phyloP scores from a whole-genome alignment of 2,797 vertebrate species.

The Pelochelys cantorii region DNA sequence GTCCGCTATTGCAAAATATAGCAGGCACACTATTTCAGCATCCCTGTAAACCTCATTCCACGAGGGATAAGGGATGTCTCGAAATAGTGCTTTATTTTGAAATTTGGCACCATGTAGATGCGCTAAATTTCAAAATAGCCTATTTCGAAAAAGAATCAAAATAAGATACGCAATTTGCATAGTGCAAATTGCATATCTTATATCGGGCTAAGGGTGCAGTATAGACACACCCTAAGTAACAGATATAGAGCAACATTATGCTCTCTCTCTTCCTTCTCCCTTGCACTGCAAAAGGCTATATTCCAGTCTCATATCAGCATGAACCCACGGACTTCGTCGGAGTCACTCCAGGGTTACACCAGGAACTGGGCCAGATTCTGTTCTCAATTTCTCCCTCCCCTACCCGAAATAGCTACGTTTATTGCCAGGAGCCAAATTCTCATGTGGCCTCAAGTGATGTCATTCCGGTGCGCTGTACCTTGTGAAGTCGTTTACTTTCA shows the following conservation, averaged over 20 bases:
- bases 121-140: no score
- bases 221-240: background rate
- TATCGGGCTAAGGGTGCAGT: no score
- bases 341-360: background rate
- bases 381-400: background rate
- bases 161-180: no score
- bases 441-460: background rate
- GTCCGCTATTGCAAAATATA: no score
- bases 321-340: background rate
- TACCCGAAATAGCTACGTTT: background rate
- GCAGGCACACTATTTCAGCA: no score
- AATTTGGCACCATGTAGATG: no score
- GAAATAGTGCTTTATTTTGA: no score
- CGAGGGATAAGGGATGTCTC: no score
- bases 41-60: no score
- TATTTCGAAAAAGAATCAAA: no score
- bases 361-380: background rate
- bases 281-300: background rate
- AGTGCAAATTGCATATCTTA: no score
- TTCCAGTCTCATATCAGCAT: background rate
- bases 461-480: background rate
- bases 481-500: background rate
- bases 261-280: background rate
- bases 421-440: constrained; percentile 17
- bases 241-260: background rate